Conservation (phyloP, 2,113 vertebrate species). For the Odocoileus virginianus region DNA sequence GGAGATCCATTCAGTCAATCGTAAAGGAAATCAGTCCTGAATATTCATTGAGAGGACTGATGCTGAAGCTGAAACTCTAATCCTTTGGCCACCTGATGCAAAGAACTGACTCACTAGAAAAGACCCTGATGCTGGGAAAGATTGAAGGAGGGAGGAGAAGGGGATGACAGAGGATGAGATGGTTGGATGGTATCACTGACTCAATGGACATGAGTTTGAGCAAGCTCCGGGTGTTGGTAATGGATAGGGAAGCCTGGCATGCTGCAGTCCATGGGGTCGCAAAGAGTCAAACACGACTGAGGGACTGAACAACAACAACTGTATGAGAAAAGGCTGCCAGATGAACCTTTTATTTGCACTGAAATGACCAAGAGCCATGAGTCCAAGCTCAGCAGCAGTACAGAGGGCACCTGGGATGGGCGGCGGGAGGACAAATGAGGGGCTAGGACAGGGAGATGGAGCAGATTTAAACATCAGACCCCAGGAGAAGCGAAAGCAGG, state of each 20-base stretch:
- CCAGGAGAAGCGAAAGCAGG: neutral
- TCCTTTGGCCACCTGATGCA: neutral
- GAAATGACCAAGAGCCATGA: neutral
- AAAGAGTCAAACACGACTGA: neutral
- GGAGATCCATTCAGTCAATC: neutral
- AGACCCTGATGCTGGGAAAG: neutral
- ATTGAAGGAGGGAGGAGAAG: neutral
- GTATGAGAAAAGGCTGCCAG: neutral
- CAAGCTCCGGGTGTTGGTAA: neutral
- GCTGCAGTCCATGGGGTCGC: neutral
- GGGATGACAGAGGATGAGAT: neutral
- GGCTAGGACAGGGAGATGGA: neutral
- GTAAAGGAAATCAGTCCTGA: neutral
- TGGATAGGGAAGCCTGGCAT: neutral
- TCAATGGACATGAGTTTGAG: neutral
- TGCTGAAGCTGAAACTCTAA: neutral
- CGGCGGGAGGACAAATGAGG: neutral
- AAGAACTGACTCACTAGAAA: neutral
- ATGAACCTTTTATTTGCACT: constrained; percentile 5
- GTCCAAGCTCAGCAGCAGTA: neutral
- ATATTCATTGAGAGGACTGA: neutral
- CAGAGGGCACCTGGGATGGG: neutral
- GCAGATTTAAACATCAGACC: neutral
- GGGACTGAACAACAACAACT: neutral
- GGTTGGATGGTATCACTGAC: neutral